phyloP scores from a whole-genome alignment of 2,888 invertebrate species.

The Meiosimyza platycephala region DNA sequence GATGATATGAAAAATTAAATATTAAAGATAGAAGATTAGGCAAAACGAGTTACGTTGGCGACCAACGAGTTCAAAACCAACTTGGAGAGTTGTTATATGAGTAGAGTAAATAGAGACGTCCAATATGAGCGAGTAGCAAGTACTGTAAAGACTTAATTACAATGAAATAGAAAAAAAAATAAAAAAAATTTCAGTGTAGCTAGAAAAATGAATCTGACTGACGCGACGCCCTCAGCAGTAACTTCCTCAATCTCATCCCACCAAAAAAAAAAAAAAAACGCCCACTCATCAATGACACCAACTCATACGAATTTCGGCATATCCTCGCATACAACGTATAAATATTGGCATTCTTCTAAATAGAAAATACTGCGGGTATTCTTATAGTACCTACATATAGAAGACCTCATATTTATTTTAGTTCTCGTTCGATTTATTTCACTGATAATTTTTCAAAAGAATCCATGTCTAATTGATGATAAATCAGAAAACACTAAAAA shows the following conservation, averaged over 20 bases:
- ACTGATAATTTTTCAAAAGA: conserved; percentile 54
- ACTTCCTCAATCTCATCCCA: neutral
- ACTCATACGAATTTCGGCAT: neutral
- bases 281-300: conserved; percentile 21
- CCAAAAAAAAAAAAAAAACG: neutral
- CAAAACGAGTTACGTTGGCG: too few species aligned
- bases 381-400: conserved; percentile 49
- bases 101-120: too few species aligned
- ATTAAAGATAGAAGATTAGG: too few species aligned
- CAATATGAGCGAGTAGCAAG: too few species aligned
- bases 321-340: neutral
- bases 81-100: too few species aligned
- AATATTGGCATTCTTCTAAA: conserved; percentile 37
- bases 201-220: neutral
- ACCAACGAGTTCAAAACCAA: too few species aligned
- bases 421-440: conserved; percentile 45
- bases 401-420: conserved; percentile 1
- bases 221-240: neutral
- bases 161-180: too few species aligned
- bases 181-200: too few species aligned
- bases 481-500: conserved; percentile 42
- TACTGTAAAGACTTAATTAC: too few species aligned
- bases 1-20: too few species aligned
- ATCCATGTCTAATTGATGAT: conserved; percentile 62
- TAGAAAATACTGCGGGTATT: conserved; percentile 60